These are phyloP conservation scores for Pteropus alecto DNA, from an alignment of 2,113 vertebrate genomes.

Conservation along the genomic window DNA sequence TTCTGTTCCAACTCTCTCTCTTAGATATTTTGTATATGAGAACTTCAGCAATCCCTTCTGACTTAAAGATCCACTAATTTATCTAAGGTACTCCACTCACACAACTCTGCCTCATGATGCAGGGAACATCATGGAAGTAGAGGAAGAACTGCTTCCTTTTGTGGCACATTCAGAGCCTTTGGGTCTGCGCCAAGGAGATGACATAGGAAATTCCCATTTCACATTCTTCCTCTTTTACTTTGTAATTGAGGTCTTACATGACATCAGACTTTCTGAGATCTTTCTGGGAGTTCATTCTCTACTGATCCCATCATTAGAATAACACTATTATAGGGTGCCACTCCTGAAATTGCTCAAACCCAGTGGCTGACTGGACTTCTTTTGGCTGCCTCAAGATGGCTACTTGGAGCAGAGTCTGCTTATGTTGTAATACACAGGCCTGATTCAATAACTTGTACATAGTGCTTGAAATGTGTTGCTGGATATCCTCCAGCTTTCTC, in stretches of 20 bases:
- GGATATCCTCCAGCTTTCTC: background rate
- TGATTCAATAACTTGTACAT: background rate
- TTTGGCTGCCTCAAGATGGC: background rate
- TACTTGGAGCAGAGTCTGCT: background rate
- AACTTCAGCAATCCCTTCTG: background rate
- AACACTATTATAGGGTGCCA: background rate
- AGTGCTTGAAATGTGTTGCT: background rate
- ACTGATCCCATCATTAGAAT: conserved; percentile 26
- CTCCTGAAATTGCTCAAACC: conserved; percentile 18
- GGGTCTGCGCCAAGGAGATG: background rate
- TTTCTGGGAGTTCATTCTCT: conserved; percentile 40
- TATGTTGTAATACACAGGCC: background rate
- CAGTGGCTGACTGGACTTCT: background rate
- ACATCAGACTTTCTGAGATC: conserved; percentile 43
- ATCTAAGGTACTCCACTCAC: background rate
- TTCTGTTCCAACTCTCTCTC: background rate
- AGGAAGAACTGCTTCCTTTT: background rate
- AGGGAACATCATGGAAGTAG: background rate
- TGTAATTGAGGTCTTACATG: conserved; percentile 48
- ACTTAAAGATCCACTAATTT: background rate
- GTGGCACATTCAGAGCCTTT: background rate
- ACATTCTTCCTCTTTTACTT: conserved; percentile 1
- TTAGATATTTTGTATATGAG: background rate
- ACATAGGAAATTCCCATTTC: background rate
- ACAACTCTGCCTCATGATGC: background rate